A percentile compares a stretch with the other conserved stretches of the same genome.
phyloP scores from a whole-genome alignment of 2,113 vertebrate species.

The Cyprinodon variegatus region DNA sequence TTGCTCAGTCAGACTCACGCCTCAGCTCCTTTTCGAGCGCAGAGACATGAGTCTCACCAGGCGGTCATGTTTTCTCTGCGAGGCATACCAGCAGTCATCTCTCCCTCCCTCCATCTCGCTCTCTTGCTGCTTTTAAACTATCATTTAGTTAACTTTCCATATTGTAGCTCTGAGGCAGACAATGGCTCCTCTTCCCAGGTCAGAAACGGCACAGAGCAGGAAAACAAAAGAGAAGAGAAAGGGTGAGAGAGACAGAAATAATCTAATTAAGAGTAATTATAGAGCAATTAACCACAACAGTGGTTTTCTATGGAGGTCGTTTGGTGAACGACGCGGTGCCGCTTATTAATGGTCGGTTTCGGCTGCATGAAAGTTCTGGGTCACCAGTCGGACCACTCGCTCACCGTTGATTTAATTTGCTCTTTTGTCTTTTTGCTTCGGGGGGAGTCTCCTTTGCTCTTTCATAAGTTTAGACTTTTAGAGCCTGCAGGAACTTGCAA shows the following conservation, averaged over 20 bases:
- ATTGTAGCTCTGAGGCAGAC: constrained; percentile 48
- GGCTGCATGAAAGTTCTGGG: constrained; percentile 14
- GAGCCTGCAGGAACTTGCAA: background rate
- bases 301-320: constrained; percentile 48
- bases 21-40: constrained; percentile 25
- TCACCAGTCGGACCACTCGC: constrained; percentile 12
- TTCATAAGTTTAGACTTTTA: constrained; percentile 1
- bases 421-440: background rate
- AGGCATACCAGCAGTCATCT: constrained; percentile 63
- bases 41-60: constrained; percentile 48
- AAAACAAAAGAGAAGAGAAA: constrained; percentile 41
- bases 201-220: constrained; percentile 29
- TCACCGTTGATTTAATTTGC: background rate
- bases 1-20: constrained; percentile 21
- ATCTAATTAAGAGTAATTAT: constrained; percentile 79
- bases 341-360: constrained; percentile 30
- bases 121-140: constrained; percentile 67
- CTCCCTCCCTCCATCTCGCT: constrained; percentile 47
- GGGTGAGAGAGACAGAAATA: constrained; percentile 64
- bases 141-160: constrained; percentile 66
- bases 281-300: constrained; percentile 71
- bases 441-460: background rate
- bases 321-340: background rate
- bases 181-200: constrained; percentile 45
- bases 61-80: constrained; percentile 64